Conservation (phyloP, 1,140 invertebrate genomes). For the Heliconius himera region DNA sequence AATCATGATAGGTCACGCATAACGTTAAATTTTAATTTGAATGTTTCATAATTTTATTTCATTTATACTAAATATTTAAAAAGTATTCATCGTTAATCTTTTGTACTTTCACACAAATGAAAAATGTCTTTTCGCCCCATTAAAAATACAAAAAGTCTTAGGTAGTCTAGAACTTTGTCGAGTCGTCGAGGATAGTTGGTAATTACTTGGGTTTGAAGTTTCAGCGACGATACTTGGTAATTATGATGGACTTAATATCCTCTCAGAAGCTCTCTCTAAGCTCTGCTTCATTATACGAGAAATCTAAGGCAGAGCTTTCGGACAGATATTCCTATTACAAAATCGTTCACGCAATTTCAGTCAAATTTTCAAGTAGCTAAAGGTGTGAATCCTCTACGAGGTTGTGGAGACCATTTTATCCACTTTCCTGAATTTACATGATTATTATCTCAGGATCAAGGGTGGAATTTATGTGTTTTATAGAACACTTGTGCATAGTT, state of each 20-base stretch:
- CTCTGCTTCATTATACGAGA: slow-evolving; percentile 34
- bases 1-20: too few species aligned
- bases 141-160: slow-evolving; percentile 15
- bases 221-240: slow-evolving; percentile 35
- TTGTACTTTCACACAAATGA: slow-evolving; percentile 6
- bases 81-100: slow-evolving; percentile 5
- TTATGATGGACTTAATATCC: slow-evolving; percentile 36
- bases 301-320: slow-evolving; percentile 31
- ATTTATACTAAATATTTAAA: not conserved
- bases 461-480: slow-evolving; percentile 50
- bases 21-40: too few species aligned
- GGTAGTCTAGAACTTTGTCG: slow-evolving; percentile 28
- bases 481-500: slow-evolving; percentile 49
- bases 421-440: slow-evolving; percentile 34
- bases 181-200: slow-evolving; percentile 28
- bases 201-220: slow-evolving; percentile 35
- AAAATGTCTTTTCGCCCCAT: not conserved
- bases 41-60: too few species aligned
- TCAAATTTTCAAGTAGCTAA: slow-evolving; percentile 20
- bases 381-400: slow-evolving; percentile 7
- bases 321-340: slow-evolving; percentile 22
- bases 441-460: slow-evolving; percentile 38
- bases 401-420: not conserved
- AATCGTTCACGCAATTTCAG: slow-evolving; percentile 24
- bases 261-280: slow-evolving; percentile 29